Evolutionary conservation across 2,113 vertebrate species (phyloP), one percentile per base, ranked within the genome.

Genomic region (Genyomyrus donnyi): DNA sequence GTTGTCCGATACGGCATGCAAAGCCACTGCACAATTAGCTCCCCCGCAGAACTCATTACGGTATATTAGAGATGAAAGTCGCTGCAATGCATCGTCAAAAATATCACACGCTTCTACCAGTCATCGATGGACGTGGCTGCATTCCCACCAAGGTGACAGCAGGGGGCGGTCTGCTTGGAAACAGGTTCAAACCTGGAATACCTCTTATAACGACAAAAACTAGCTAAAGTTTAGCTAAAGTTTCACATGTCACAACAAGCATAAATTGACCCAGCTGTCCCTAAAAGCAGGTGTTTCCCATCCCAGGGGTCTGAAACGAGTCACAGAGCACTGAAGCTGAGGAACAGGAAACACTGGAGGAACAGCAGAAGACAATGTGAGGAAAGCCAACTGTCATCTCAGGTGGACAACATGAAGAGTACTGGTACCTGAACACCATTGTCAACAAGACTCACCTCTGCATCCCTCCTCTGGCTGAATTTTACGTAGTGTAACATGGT

Each of bases 401-500:
- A 49, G 58, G 11, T 31, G 45, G 48, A 49, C 46, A 11, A 27
- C 45, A 48, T 4, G 9, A 85, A 85, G 83, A 27, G 15, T 3
- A 21, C 24, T 1, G 5, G 49, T 9, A 15, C 17, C 24, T 58
- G n/a, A 70, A 85, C 39, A 17, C 77, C 80, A 21, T 13, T 42
- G 31, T 90, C 31, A 74, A 46, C 39, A 46, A 24, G 86, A 11
- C 31, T 24, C 10, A 0, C 21, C 24, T 49, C 52, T 7, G 31
- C 24, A 5, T 45, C 70, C n/a, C 62, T 10, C 13, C 39, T 15
- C 70, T 17, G 49, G 10, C 31, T 46, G 31, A 17, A 24, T 19
- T 6, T 48, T 31, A 17, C 6, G 7, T 93, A 91, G 94, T 58
- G 50, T 80, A 66, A 42, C 31, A 27, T 5, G 39, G 50, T 31